These are phyloP conservation scores for Synanceia verrucosa DNA, from an alignment of 2,797 vertebrate genomes.

Conservation along the genomic window DNA sequence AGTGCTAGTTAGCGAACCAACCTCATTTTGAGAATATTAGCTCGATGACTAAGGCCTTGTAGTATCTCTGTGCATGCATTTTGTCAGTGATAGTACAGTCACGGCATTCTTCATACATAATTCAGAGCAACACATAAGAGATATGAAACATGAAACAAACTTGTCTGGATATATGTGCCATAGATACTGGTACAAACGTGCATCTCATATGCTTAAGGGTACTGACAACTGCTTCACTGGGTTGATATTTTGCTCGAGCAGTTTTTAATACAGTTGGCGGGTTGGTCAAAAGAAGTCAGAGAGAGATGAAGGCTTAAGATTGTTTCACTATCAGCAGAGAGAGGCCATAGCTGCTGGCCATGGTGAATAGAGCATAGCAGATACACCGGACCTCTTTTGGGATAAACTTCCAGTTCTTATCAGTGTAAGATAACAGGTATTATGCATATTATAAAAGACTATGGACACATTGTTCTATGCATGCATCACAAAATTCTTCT, in stretches of 20 bases:
- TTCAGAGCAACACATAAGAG: conserved; percentile 17
- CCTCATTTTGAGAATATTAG: conserved; percentile 43
- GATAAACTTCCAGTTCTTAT: conserved; percentile 64
- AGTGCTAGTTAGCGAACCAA: conserved; percentile 23
- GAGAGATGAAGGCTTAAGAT: conserved; percentile 71
- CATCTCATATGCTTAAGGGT: conserved; percentile 12
- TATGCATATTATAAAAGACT: conserved; percentile 58
- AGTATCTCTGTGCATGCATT: conserved; percentile 4
- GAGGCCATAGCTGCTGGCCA: conserved; percentile 61
- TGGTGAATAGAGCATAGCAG: conserved; percentile 66
- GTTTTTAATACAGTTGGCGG: conserved; percentile 71
- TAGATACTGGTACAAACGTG: conserved; percentile 3
- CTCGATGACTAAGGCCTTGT: neutral
- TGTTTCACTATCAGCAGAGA: conserved; percentile 64
- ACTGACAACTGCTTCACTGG: conserved; percentile 38
- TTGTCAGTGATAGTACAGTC: neutral
- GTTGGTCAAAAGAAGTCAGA: conserved; percentile 53
- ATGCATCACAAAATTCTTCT: conserved; percentile 25
- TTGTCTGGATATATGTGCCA: neutral
- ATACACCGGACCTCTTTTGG: conserved; percentile 65
- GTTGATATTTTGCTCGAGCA: conserved; percentile 68
- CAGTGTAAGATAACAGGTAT: conserved; percentile 57
- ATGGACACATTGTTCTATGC: conserved; percentile 36
- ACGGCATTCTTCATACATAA: conserved; percentile 41
- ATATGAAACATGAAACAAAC: conserved; percentile 8